Conservation (phyloP, 2,888 invertebrate species). For the Agonum fuliginosum region DNA sequence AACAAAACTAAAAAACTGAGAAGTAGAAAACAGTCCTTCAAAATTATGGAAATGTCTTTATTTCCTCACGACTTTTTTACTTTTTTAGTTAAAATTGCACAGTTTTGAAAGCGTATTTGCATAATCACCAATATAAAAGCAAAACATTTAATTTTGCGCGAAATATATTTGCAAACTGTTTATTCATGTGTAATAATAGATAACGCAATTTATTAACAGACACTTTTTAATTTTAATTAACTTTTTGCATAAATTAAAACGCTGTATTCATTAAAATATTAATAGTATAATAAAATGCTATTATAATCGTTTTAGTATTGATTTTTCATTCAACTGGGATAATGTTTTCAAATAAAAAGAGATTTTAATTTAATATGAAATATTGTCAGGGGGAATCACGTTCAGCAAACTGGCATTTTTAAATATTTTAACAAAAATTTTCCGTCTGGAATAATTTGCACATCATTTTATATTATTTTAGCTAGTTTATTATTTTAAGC, state of each 20-base stretch:
- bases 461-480: too few species aligned
- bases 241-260: conserved; percentile 12
- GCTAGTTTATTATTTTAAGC: too few species aligned
- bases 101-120: conserved; percentile 18
- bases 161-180: conserved; percentile 9
- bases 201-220: not conserved
- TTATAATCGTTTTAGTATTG: not conserved
- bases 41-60: conserved; percentile 14
- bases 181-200: conserved; percentile 14
- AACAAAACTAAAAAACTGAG: not conserved
- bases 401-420: too few species aligned
- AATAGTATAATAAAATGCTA: too few species aligned
- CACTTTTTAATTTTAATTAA: conserved; percentile 18
- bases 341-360: not conserved
- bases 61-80: not conserved
- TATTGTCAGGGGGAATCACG: not conserved
- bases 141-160: not conserved
- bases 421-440: too few species aligned
- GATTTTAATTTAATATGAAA: not conserved
- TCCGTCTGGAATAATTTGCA: too few species aligned
- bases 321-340: not conserved
- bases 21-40: conserved; percentile 10
- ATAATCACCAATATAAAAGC: conserved; percentile 1
- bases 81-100: conserved; percentile 17
- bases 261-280: too few species aligned